These are phyloP conservation scores for Scaptomyza tumidula DNA, from an alignment of 2,888 invertebrate genomes.

Conservation along the genomic window DNA sequence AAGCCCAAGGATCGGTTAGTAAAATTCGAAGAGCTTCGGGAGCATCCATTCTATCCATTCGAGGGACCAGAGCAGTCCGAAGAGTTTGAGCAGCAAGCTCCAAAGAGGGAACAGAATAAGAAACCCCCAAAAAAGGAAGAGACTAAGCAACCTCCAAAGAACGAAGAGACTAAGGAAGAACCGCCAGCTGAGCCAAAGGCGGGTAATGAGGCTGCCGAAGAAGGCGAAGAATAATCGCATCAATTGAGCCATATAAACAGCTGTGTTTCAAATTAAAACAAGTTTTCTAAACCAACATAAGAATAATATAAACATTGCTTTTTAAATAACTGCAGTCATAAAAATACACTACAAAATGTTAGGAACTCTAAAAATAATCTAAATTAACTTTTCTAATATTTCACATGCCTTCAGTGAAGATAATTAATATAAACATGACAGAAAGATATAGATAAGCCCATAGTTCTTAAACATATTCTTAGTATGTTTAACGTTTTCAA, in stretches of 20 bases:
- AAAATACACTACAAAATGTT: not conserved
- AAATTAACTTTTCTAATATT: not conserved
- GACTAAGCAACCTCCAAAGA: not conserved
- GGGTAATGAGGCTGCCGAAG: constrained; percentile 3
- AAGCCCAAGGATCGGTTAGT: constrained; percentile 59
- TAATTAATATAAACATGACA: not conserved
- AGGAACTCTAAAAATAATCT: not conserved
- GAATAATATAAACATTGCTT: too few species aligned
- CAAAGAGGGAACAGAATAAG: not conserved
- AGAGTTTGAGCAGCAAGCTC: constrained; percentile 16
- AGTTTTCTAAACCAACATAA: not conserved
- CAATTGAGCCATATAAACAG: not conserved
- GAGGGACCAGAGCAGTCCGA: constrained; percentile 14
- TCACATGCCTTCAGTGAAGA: constrained; percentile 19
- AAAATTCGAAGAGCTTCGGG: constrained; percentile 45
- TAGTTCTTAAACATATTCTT: not conserved
- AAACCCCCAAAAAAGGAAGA: not conserved
- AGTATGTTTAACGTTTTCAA: constrained; percentile 25
- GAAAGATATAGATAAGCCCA: not conserved
- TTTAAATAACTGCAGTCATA: too few species aligned
- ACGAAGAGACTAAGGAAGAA: not conserved
- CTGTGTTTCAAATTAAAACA: constrained; percentile 18
- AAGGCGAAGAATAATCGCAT: constrained; percentile 19
- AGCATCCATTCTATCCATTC: constrained; percentile 72
- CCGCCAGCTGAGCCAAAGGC: constrained; percentile 16